These are phyloP conservation scores for Pangasius djambal DNA, from an alignment of 2,797 vertebrate genomes.

Conservation along the genomic window DNA sequence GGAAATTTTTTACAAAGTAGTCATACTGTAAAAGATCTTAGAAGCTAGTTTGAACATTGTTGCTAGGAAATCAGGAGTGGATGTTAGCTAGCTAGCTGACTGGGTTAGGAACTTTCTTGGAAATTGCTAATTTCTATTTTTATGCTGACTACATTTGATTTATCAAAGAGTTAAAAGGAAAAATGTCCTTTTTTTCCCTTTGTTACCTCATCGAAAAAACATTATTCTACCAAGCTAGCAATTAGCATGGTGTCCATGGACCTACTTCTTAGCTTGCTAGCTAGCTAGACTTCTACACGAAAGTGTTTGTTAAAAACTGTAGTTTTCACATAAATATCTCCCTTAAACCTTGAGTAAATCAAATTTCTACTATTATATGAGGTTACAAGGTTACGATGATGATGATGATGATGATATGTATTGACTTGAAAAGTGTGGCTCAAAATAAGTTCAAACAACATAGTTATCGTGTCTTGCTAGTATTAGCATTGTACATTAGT, in stretches of 20 bases:
- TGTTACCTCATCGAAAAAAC: background rate
- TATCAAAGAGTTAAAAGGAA: background rate
- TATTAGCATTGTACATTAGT: no score
- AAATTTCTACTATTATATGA: background rate
- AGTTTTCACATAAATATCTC: background rate
- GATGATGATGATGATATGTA: background rate
- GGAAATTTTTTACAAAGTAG: background rate
- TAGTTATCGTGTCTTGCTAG: background rate
- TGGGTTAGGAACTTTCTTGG: background rate
- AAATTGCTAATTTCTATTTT: background rate
- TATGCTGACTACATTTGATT: background rate
- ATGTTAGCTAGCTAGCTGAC: background rate
- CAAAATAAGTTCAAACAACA: background rate
- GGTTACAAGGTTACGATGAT: background rate
- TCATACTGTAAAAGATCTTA: background rate
- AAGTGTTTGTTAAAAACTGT: background rate
- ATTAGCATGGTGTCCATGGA: background rate
- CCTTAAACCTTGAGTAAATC: background rate
- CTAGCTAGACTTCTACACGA: background rate
- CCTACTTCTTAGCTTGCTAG: background rate
- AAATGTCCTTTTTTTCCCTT: background rate
- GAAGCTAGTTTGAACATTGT: background rate
- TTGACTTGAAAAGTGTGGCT: background rate
- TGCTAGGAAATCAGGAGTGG: background rate
- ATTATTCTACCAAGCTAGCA: background rate